These are phyloP conservation scores for Mythimna ferrago DNA, from an alignment of 2,888 invertebrate genomes.

Conservation along the genomic window DNA sequence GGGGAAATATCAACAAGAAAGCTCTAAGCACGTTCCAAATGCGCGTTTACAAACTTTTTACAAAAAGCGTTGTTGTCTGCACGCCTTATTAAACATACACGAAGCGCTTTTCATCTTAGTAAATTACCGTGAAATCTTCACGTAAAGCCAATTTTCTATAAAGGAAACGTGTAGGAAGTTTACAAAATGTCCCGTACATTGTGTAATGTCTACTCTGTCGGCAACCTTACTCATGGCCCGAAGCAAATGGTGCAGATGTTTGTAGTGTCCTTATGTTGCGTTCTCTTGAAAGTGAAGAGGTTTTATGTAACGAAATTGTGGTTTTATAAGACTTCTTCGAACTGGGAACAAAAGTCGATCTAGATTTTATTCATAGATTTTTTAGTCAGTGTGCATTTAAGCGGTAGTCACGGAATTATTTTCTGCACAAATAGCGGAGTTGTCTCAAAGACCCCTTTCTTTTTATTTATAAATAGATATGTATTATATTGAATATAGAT, in stretches of 20 bases:
- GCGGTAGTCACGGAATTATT: too few relatives aligned
- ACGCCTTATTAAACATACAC: constrained; percentile 10
- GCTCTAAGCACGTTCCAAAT: constrained; percentile 12
- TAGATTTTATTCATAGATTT: not conserved
- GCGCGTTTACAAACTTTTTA: constrained; percentile 13
- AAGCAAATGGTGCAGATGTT: constrained; percentile 56
- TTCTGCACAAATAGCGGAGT: too few relatives aligned
- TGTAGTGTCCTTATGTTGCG: constrained; percentile 46
- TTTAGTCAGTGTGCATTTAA: too few relatives aligned
- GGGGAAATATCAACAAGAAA: constrained; percentile 8
- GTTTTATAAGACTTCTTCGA: constrained; percentile 1
- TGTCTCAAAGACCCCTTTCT: too few relatives aligned
- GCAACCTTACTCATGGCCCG: constrained; percentile 31
- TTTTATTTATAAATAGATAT: too few relatives aligned
- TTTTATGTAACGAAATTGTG: constrained; percentile 38
- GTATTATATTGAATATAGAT: too few relatives aligned
- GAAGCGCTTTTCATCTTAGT: constrained; percentile 14
- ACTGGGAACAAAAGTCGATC: not conserved
- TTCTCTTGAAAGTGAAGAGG: constrained; percentile 17
- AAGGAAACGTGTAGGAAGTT: constrained; percentile 14
- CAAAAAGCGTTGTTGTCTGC: constrained; percentile 2
- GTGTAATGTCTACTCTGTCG: constrained; percentile 32
- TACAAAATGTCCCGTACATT: constrained; percentile 24
- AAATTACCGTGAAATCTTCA: constrained; percentile 31
- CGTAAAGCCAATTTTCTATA: constrained; percentile 27